These are phyloP conservation scores for Tapera naevia DNA, from an alignment of 2,797 vertebrate species.

Conservation along the genomic window DNA sequence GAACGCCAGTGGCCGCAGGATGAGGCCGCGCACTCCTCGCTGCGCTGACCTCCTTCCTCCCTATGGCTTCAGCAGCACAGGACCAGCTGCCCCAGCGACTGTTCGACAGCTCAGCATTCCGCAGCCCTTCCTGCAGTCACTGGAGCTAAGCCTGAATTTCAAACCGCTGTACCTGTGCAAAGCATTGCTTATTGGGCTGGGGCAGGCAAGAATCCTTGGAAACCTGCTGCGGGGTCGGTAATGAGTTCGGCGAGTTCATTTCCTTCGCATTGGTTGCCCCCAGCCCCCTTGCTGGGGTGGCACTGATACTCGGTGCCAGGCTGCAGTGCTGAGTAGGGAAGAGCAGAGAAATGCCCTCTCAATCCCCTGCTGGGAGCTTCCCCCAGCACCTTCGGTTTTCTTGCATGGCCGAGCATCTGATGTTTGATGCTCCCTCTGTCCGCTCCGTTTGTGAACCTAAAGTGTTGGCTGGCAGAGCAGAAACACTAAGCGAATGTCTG, in stretches of 20 bases:
- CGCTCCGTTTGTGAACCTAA: neutral
- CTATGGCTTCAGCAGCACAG: rapidly evolving
- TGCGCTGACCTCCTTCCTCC: neutral
- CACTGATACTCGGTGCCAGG: neutral
- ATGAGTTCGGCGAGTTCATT: neutral
- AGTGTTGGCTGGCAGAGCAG: neutral
- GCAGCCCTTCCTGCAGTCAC: neutral
- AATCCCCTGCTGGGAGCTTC: neutral
- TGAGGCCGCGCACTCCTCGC: rapidly evolving
- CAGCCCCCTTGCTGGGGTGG: rapidly evolving
- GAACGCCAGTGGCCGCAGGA: rapidly evolving
- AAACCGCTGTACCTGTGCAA: neutral
- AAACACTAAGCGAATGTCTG: neutral
- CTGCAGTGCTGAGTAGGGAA: neutral
- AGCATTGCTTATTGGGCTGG: neutral
- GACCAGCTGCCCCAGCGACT: neutral
- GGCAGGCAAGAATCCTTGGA: neutral
- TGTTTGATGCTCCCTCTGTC: neutral
- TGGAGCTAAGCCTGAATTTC: neutral
- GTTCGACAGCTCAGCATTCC: neutral
- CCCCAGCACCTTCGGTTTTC: rapidly evolving
- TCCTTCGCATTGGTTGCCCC: rapidly evolving
- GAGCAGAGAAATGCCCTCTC: neutral
- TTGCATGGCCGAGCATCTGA: neutral
- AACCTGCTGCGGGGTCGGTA: neutral